Percentiles rank a stretch among this genome's conserved stretches.
These are phyloP conservation scores for Muscidifurax raptorellus DNA, from an alignment of 1,140 invertebrate species.

Conservation along the genomic window DNA sequence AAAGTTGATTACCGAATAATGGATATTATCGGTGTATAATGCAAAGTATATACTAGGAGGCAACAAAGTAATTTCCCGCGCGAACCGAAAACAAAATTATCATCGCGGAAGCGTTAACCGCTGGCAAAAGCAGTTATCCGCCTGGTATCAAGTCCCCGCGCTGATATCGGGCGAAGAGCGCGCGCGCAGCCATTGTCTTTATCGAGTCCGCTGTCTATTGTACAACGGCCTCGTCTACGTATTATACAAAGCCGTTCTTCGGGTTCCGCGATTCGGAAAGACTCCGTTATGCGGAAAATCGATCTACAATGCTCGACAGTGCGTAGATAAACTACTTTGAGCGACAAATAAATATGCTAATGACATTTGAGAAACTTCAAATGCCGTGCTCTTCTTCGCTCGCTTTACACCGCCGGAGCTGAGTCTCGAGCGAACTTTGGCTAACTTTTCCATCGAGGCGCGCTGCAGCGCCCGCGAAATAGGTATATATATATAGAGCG, in stretches of 20 bases:
- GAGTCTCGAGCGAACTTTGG: constrained; percentile 66
- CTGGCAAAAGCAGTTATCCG: background rate
- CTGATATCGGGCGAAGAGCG: background rate
- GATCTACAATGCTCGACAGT: constrained; percentile 60
- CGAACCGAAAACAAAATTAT: background rate
- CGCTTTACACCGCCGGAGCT: constrained; percentile 62
- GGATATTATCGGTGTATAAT: too few relatives aligned
- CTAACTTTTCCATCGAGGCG: constrained; percentile 62
- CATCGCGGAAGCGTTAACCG: background rate
- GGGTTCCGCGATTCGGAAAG: constrained; percentile 15
- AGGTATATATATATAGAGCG: background rate
- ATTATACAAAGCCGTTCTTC: background rate
- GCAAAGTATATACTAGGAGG: background rate
- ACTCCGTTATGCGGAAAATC: constrained; percentile 58
- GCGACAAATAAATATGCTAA: constrained; percentile 74
- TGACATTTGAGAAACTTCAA: constrained; percentile 69
- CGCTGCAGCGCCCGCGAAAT: background rate
- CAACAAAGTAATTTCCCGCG: too few relatives aligned
- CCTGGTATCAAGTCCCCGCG: background rate
- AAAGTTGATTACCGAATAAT: too few relatives aligned
- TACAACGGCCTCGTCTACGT: background rate
- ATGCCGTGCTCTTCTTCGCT: constrained; percentile 67
- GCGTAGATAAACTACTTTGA: constrained; percentile 65
- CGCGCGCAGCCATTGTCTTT: background rate
- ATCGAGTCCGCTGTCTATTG: background rate